Evolutionary conservation across 2,113 vertebrate genomes (phyloP), one percentile per base, ranked within the genome.

Genomic region (Larimichthys polyactis): DNA sequence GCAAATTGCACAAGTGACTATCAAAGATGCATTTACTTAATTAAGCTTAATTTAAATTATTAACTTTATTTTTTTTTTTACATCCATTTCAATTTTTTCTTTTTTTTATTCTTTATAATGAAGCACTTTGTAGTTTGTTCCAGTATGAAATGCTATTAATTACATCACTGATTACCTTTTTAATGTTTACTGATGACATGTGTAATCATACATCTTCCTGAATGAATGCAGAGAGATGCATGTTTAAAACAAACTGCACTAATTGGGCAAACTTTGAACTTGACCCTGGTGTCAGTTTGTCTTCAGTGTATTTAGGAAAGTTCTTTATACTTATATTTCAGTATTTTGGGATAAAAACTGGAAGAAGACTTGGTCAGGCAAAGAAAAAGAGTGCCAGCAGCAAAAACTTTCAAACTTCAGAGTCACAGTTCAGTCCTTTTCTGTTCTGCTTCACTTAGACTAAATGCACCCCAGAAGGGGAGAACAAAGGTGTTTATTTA

Each of bases 401-500:
- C 9, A 22, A 8, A 22, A 52, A 20, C 10, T 36, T 36, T 36
- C 6, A 36, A 46, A 63, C 46, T 78, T 54, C 32, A 62, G 46
- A 55, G 65, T 63, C 11, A 8, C 68, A n/a, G 70, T 0, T 65
- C 52, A 32, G 46, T 80, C 44, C 65, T 40, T 40, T 29, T 79
- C 51, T 24, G 66, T 52, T 75, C 66, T 57, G 40, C 27, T 70
- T 70, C 82, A 51, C 57, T 75, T 57, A 10, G 22, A 65, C 58
- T 51, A 84, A 75, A 70, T 29, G 32, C 51, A 24, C 12, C 43
- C n/a, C 29, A 24, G 19, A 60, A 40, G 69, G 24, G 12, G 63
- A 57, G 49, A 32, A 73, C 54, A 83, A 71, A 71, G 4, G 59
- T 63, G 71, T 63, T 60, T 77, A 16, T 49, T 51, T 52, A 32